Evolutionary conservation across 2,113 vertebrate genomes (phyloP), one percentile per base, ranked within the genome.

Genomic region (Chroicocephalus ridibundus): DNA sequence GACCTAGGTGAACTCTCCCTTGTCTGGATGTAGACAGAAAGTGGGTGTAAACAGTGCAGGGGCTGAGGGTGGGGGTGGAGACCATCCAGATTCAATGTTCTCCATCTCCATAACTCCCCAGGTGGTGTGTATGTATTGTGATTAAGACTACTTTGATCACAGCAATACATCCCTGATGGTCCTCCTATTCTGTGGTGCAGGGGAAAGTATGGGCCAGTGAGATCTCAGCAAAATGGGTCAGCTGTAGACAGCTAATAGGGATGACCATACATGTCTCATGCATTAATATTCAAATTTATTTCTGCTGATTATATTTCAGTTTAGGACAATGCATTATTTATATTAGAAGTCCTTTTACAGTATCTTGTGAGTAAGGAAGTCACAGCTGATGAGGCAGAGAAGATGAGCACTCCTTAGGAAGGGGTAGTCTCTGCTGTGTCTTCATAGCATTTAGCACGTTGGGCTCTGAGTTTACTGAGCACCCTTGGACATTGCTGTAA

Each of bases 251-350:
- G 32, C 42, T 84, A 78, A 83, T 75, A 71, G 65, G 72, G 27
- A 61, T 65, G 38, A 89, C 34, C 55, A 44, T 40, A 42, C 38
- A 44, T 9, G 0, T 79, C 40, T 40, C 52, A 46, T 29, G 31
- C 42, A 94, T 79, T 93, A 93, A 85, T 79, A 89, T 87, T 94
- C 89, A 91, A 81, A 91, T 69, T 87, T 10, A 84, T 71, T 84
- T 94, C 57, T 96, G 44, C 38, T 89, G 72, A 82, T 94, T 94
- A 82, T 64, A 69, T 85, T 93, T 94, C 61, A 65, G 44, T 72
- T 93, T 74, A 85, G 40, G 52, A 49, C 1, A 14, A 93, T 87
- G 70, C 36, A 80, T 89, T 93, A 79, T 91, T 96, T 91, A 82
- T 95, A 40, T 82, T 75, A 79, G 40, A 61, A 95, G 25, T 72